Evolutionary conservation across 2,113 vertebrate genomes (phyloP).

Genomic region (Opisthocomus hoazin): DNA sequence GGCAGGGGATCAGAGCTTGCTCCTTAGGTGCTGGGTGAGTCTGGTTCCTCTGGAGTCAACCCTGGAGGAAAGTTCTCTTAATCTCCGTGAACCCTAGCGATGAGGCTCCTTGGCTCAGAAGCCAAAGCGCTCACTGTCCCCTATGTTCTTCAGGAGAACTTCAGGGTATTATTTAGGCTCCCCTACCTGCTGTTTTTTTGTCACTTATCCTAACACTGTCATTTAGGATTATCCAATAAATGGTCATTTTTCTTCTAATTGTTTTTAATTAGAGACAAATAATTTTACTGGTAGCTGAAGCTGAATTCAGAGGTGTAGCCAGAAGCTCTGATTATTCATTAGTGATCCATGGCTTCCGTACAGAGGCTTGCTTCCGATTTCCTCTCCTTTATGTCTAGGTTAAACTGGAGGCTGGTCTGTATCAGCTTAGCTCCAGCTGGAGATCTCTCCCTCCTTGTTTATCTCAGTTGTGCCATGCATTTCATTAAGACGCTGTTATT

Average conservation of each 20-base stretch:
- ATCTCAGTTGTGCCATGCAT: constrained; percentile 13
- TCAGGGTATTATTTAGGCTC: neutral
- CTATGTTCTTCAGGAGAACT: neutral
- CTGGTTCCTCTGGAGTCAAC: neutral
- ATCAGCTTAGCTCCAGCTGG: constrained; percentile 29
- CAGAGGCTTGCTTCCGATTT: neutral
- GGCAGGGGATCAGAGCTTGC: neutral
- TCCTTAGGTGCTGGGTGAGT: neutral
- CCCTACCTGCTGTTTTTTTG: neutral
- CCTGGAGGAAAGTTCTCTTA: neutral
- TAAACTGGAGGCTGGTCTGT: neutral
- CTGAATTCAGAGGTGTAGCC: neutral
- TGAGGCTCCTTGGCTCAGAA: neutral
- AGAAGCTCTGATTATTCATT: neutral
- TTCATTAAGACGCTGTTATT: constrained; percentile 27
- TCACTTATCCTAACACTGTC: neutral
- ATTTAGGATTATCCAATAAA: neutral
- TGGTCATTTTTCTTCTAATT: neutral
- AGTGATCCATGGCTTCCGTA: neutral
- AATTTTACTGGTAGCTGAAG: neutral
- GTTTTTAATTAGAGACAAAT: neutral
- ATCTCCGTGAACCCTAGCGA: rapidly evolving
- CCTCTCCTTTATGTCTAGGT: neutral
- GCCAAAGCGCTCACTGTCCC: neutral
- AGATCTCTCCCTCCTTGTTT: constrained; percentile 1